Base-by-base conservation (phyloP, 2,113 vertebrate species). In the Labeo rohita region DNA sequence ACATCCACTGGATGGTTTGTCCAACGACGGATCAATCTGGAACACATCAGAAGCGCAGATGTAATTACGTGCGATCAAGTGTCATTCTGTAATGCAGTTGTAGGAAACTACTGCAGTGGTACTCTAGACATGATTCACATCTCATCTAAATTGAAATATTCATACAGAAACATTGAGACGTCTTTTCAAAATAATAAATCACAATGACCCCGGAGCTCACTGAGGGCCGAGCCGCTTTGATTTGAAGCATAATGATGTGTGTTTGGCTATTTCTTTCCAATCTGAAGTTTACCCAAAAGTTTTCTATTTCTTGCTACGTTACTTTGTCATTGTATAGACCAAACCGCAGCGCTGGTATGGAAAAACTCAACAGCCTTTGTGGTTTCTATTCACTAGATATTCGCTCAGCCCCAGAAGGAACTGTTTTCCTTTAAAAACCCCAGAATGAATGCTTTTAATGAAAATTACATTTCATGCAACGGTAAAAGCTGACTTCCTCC, bases 381-480 rank as follows among this genome's bases (percentile, higher is more conserved):
- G 80, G 85, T 80, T 45, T 34, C 8, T 61, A 54, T 76, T 82
- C 68, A 61, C 54, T 70, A 85, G 52, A 45, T 76, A 79, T 73
- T 66, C 70, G 73, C 77, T 73, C 84, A 80, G 52, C 74, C 70
- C 80, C 86, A 89, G 54, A 80, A 74, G 86, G 59, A 83, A 87
- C 74, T 68, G 74, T 85, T 89, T 87, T 68, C 47, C 47, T 84
- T 78, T 54, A 78, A 89, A 87, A 76, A 66, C 13, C 84, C 43
- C 61, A 50, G 86, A 89, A 83, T 74, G 65, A 85, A 89, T 39
- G 65, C 84, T 76, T 89, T 87, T 87, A 89, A 87, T 89, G 84
- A 89, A 89, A 89, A 87, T 85, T 83, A 80, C 74, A 89, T 87
- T 89, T 87, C 75, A 87, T 84, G 84, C 84, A 85, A 87, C 56